Conservation (phyloP, 1,140 invertebrate species). For the Drosophila malerkotliana region DNA sequence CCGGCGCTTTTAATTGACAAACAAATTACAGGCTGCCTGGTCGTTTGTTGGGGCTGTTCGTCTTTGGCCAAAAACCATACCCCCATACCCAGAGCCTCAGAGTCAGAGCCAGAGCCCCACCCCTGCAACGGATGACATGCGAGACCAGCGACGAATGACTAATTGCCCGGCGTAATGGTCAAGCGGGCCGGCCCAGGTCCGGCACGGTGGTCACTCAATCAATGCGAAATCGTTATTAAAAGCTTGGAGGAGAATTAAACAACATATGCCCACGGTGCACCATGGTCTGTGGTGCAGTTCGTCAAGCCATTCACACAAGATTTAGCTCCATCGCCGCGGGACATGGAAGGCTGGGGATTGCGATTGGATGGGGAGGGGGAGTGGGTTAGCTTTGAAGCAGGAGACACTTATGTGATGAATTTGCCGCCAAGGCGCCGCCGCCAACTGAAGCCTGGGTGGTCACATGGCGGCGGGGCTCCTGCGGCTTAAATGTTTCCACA, state of each 20-base stretch:
- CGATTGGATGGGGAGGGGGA: neutral
- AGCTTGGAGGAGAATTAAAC: neutral
- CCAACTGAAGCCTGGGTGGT: slow-evolving; percentile 62
- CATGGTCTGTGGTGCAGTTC: slow-evolving; percentile 61
- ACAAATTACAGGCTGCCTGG: slow-evolving; percentile 75
- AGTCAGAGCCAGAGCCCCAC: slow-evolving; percentile 52
- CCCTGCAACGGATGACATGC: slow-evolving; percentile 71
- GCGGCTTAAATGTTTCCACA: slow-evolving; percentile 75
- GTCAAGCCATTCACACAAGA: slow-evolving; percentile 76
- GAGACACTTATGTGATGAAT: slow-evolving; percentile 78
- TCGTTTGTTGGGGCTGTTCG: slow-evolving; percentile 22
- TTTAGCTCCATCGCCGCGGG: slow-evolving; percentile 59
- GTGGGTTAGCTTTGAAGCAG: slow-evolving; percentile 13
- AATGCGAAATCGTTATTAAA: neutral
- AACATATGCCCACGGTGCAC: slow-evolving; percentile 36
- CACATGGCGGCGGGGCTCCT: slow-evolving; percentile 55
- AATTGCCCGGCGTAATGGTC: slow-evolving; percentile 79
- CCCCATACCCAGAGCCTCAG: slow-evolving; percentile 30
- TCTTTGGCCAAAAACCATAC: slow-evolving; percentile 16
- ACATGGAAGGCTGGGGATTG: neutral
- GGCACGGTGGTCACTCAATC: slow-evolving; percentile 31
- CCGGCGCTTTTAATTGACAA: slow-evolving; percentile 76
- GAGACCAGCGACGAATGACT: slow-evolving; percentile 73
- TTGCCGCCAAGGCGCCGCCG: slow-evolving; percentile 72
- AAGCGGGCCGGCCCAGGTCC: slow-evolving; percentile 22